Evolutionary conservation across 2,888 invertebrate species (phyloP).

Genomic region (Pollenia griseotomentosa): DNA sequence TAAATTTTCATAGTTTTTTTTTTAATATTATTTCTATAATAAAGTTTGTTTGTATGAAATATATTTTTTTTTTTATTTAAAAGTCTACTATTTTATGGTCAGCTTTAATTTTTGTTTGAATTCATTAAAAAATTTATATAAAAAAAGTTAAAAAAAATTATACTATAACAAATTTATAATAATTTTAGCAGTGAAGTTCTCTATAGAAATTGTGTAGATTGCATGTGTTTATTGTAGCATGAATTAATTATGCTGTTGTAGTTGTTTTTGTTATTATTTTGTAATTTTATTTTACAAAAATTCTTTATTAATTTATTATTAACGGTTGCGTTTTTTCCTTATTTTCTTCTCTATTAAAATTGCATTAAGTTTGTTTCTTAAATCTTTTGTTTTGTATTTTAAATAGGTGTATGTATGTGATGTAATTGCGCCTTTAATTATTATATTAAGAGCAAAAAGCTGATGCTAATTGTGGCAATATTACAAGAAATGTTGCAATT

Average conservation of each 20-base stretch:
- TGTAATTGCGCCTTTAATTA: neutral
- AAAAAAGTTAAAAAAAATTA: constrained; percentile 22
- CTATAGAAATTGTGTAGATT: constrained; percentile 38
- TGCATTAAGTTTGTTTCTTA: constrained; percentile 56
- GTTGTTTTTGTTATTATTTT: constrained; percentile 47
- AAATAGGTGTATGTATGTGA: neutral
- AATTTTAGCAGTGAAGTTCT: constrained; percentile 37
- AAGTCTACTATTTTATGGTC: constrained; percentile 57
- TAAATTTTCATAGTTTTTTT: neutral
- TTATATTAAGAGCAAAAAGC: too few species aligned
- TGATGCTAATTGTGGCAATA: too few species aligned
- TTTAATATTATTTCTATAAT: neutral
- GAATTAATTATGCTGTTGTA: constrained; percentile 53
- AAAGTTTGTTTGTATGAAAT: constrained; percentile 38
- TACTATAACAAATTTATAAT: constrained; percentile 53
- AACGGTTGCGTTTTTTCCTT: constrained; percentile 33
- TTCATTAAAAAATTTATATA: constrained; percentile 19
- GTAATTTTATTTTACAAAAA: constrained; percentile 57
- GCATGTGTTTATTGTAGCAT: constrained; percentile 65
- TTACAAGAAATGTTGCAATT: too few species aligned
- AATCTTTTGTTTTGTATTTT: constrained; percentile 60
- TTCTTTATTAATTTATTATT: constrained; percentile 50
- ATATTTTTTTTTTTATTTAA: constrained; percentile 31
- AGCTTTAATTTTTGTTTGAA: constrained; percentile 49
- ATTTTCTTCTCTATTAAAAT: neutral